A percentile compares a stretch with the other conserved stretches of the same genome.
These are phyloP conservation scores for Clivina fossor DNA, from an alignment of 2,888 invertebrate genomes.

Conservation along the genomic window DNA sequence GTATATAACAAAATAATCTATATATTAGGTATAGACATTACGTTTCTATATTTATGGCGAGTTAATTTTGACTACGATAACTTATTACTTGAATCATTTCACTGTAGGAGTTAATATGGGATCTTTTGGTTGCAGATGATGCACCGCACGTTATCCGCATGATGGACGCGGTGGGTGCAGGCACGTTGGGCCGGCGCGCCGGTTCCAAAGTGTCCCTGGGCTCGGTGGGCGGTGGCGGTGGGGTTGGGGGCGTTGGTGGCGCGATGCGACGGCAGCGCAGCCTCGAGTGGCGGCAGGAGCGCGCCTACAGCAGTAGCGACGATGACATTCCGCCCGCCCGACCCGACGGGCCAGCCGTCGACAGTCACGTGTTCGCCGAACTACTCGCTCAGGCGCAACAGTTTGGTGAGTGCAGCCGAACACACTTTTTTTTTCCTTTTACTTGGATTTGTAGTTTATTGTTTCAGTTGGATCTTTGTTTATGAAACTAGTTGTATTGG, in stretches of 20 bases:
- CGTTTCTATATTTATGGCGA: background rate
- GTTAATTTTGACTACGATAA: too few relatives aligned
- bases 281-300: conserved; percentile 60
- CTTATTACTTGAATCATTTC: too few relatives aligned
- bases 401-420: conserved; percentile 44
- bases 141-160: conserved; percentile 37
- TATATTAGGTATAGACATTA: too few relatives aligned
- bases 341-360: conserved; percentile 51
- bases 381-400: conserved; percentile 62
- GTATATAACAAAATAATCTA: too few relatives aligned
- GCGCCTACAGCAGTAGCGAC: conserved; percentile 60
- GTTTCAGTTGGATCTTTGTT: too few relatives aligned
- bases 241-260: conserved; percentile 45
- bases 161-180: conserved; percentile 47
- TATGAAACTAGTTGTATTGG: too few relatives aligned
- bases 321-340: conserved; percentile 54
- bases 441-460: too few relatives aligned
- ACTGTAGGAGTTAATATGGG: too few relatives aligned
- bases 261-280: conserved; percentile 59
- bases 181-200: conserved; percentile 50
- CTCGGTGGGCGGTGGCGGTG: conserved; percentile 46
- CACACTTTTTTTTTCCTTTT: too few relatives aligned
- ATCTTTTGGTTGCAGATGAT: conserved; percentile 47
- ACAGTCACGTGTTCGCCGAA: conserved; percentile 61
- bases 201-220: conserved; percentile 44